Base-by-base conservation (phyloP, 2,888 invertebrate species). In the Pristionchus exspectatus region DNA sequence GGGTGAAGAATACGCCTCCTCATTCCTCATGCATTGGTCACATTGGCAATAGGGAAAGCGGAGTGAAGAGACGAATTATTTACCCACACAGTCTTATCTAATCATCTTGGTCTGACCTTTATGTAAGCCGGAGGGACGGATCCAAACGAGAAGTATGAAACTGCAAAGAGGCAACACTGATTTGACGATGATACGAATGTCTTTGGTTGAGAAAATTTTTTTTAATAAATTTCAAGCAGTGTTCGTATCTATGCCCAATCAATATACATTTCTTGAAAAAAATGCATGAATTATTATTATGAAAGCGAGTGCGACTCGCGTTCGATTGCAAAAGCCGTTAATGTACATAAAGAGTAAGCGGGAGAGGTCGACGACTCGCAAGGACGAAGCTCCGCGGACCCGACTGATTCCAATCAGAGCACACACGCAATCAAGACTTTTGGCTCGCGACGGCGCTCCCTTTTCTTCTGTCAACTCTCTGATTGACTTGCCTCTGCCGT, bases 391-490 rank as follows among this genome's bases (percentile, higher is more conserved):
- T 12, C 14, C 74, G 74, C 7, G 27, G 12, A 38, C 33, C 72
- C 72, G 72, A 72, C 72, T 72, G 72, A 77, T 44, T 77, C 77
- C 77, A 77, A 77, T 77, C 77, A 77, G 77, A 9, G 77, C 44
- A 44, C 44, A 44, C 77, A 77, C 44, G 77, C 77, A 77, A 77
- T 77, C 77, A 77, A 44, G 77, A 77, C 77, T 77, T 77, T 77
- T 77, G 77, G 77, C 72, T 72, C 72, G 72, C 33, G 30, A 12
- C 44, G 44, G 44, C 44, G 30, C 72, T 33, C 72, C 72, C 72
- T 77, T 77, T 38, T 77, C 77, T 38, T 77, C 77, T 44, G 77
- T 77, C 77, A 44, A 44, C 44, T 77, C 77, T 77, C 77, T 77
- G 77, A 77, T 77, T 77, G 77, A 77, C 77, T 77, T 77, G 77